Evolutionary conservation across 1,140 invertebrate species (phyloP).

Genomic region (Diabrotica undecimpunctata): DNA sequence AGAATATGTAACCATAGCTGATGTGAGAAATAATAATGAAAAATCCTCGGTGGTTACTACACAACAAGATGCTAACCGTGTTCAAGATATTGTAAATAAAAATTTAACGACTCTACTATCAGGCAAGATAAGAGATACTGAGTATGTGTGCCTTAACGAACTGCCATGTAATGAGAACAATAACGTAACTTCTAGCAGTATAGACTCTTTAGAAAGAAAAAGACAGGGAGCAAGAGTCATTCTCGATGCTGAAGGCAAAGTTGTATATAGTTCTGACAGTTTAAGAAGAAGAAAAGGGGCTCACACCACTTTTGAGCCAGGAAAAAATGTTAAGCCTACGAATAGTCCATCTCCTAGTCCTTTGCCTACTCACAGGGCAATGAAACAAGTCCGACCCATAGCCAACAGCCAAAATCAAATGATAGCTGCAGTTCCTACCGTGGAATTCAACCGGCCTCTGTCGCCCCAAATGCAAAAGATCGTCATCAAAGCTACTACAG

Average conservation of each 20-base stretch:
- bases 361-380: slow-evolving; percentile 45
- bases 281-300: slow-evolving; percentile 74
- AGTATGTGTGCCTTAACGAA: slow-evolving; percentile 79
- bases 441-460: slow-evolving; percentile 33
- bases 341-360: slow-evolving; percentile 49
- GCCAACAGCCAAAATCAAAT: slow-evolving; percentile 24
- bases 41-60: slow-evolving; percentile 50
- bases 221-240: slow-evolving; percentile 76
- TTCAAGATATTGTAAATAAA: slow-evolving; percentile 52
- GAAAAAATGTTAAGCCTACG: slow-evolving; percentile 63
- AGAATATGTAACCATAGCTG: slow-evolving; percentile 81
- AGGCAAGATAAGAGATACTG: slow-evolving; percentile 59
- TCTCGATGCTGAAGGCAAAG: slow-evolving; percentile 82
- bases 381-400: slow-evolving; percentile 48
- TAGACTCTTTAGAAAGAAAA: slow-evolving; percentile 50
- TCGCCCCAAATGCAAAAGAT: slow-evolving; percentile 60
- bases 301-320: slow-evolving; percentile 81
- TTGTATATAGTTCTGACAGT: slow-evolving; percentile 86
- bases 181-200: slow-evolving; percentile 47
- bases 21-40: slow-evolving; percentile 72
- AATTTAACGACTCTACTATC: slow-evolving; percentile 55
- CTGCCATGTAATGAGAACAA: slow-evolving; percentile 58
- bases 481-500: slow-evolving; percentile 54
- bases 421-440: slow-evolving; percentile 19
- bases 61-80: slow-evolving; percentile 53